Conservation (phyloP, 2,888 invertebrate species). For the Cosmia pyralina region DNA sequence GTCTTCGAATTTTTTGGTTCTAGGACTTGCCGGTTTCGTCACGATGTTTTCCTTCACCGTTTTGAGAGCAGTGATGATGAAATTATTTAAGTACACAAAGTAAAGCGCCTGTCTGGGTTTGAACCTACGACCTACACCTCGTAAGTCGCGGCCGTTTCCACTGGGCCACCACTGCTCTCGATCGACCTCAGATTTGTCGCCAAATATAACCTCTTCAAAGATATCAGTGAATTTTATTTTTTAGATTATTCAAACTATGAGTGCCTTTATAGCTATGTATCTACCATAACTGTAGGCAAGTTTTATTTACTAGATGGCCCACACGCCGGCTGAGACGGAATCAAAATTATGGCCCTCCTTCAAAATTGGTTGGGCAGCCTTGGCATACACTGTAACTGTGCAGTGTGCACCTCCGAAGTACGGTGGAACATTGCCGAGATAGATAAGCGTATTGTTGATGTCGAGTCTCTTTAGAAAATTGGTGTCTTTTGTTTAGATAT, state of each 20-base stretch:
- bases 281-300: background rate
- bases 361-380: background rate
- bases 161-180: too few species aligned
- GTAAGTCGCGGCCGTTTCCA: too few species aligned
- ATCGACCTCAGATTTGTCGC: background rate
- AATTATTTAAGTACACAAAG: too few species aligned
- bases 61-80: too few species aligned
- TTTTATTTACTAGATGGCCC: background rate
- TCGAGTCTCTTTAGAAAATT: slow-evolving; percentile 40
- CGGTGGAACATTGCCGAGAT: slow-evolving; percentile 29
- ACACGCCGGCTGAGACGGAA: background rate
- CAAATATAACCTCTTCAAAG: too few species aligned
- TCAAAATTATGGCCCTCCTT: background rate
- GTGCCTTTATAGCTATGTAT: too few species aligned
- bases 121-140: too few species aligned
- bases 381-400: background rate
- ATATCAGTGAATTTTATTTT: background rate
- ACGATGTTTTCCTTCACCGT: too few species aligned
- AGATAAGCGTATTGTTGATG: slow-evolving; percentile 42
- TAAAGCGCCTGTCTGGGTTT: too few species aligned
- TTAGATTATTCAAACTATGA: background rate
- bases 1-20: too few species aligned
- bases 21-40: too few species aligned
- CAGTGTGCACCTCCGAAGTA: slow-evolving; percentile 19
- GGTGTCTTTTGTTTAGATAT: slow-evolving; percentile 46